Evolutionary conservation across 2,113 vertebrate species (phyloP).

Genomic region (Sinocyclocheilus anophthalmus): DNA sequence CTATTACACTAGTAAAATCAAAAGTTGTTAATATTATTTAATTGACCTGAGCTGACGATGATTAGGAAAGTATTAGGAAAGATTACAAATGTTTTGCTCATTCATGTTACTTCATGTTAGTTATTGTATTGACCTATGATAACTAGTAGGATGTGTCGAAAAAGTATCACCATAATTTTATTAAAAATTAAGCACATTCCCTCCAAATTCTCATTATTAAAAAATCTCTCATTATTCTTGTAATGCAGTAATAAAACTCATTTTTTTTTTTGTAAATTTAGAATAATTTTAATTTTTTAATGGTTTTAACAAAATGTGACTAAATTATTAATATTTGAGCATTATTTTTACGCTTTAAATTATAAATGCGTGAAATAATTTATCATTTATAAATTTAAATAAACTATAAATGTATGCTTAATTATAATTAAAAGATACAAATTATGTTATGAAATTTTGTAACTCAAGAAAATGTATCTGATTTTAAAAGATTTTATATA

Average conservation of each 20-base stretch:
- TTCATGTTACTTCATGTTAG: too few relatives aligned
- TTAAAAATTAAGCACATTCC: too few relatives aligned
- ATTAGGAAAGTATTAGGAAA: neutral
- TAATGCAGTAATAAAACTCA: too few relatives aligned
- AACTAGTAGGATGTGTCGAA: too few relatives aligned
- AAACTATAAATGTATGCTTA: neutral
- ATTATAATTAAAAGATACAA: neutral
- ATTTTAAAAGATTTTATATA: neutral
- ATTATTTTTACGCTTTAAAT: neutral
- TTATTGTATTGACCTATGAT: too few relatives aligned
- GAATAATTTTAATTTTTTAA: neutral
- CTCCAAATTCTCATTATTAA: too few relatives aligned
- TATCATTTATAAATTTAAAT: too few relatives aligned
- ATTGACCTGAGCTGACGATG: neutral
- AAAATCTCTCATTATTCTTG: too few relatives aligned
- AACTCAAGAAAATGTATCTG: neutral
- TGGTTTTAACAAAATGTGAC: neutral
- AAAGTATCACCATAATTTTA: too few relatives aligned
- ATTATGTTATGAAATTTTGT: neutral
- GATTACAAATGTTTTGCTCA: neutral
- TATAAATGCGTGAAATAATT: neutral
- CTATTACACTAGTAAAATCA: neutral
- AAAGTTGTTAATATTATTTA: neutral
- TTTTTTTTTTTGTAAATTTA: too few relatives aligned
- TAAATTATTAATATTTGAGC: neutral